Base-by-base conservation (phyloP, 2,888 invertebrate species). In the Apamea anceps region DNA sequence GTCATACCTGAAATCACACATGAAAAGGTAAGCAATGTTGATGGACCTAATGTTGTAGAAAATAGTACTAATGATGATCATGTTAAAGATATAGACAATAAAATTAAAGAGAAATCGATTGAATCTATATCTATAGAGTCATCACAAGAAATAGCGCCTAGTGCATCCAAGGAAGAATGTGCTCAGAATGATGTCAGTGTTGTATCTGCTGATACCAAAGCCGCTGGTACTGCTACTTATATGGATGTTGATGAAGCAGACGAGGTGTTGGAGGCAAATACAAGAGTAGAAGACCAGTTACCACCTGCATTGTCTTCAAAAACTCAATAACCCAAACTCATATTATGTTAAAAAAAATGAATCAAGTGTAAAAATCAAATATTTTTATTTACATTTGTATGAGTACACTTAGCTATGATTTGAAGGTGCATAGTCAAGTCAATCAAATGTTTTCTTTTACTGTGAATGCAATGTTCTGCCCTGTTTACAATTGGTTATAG, bases 201-300 rank as follows among this genome's bases (percentile, higher is more conserved):
- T 28, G n/a, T 74, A 66, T 57, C 77, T 62, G 63, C 75, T 63
- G 68, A 75, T 71, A 63, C 8, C n/a, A 80, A 75, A 75, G 67
- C 65, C 1, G 63, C 57, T 28, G 74, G 76, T 32, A 32, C 54
- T 7, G 68, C 77, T 63, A 82, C 18, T n/a, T n/a, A 28, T n/a
- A 89, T 89, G 82, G 85, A 87, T 79, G 73, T 80, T 57, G 86
- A 85, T 84, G 67, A 81, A 51, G 37, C 21, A 42, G 57, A 72
- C 6, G n/a, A 79, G 60, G 68, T 70, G 32, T 66, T 57, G 45
- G 54, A 63, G 45, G 77, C n/a, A 32, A 67, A 45, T 67, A 75
- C 54, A 45, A 75, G 42, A 45, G 57, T 37, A 70, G 70, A 72
- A 51, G 72, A 72, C 7, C 79, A 57, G 79, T 45, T 70, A 76